Evolutionary conservation across 2,888 invertebrate species (phyloP), one percentile per base, ranked within the genome.

Genomic region (Chalcis sispes): DNA sequence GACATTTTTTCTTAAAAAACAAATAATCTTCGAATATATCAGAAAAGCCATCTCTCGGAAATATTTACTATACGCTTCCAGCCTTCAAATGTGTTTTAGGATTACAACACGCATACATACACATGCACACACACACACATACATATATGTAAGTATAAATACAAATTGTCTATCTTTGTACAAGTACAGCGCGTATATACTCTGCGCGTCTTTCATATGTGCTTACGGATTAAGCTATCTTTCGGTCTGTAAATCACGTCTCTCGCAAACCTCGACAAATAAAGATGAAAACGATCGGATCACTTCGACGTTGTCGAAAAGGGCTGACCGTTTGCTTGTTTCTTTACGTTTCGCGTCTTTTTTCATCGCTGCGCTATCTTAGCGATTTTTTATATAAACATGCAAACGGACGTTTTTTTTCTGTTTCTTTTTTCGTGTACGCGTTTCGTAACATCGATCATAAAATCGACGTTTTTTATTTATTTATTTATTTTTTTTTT

Each of bases 151-250:
- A 20, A 15, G n/a, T n/a, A n/a, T n/a, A n/a, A n/a, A n/a, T n/a
- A n/a, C n/a, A n/a, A n/a, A n/a, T n/a, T n/a, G n/a, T n/a, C n/a
- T n/a, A n/a, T n/a, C n/a, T n/a, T n/a, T n/a, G n/a, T n/a, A n/a
- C n/a, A n/a, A n/a, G 27, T 48, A 32, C 18, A 52, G 66, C 32
- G 36, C 13, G 58, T 15, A 15, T 20, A 42, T 13, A 32, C 18
- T 2, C 72, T 77, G 40, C 67, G 78, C 77, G 77, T 79, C 75
- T 78, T 79, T 79, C 80, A 78, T 79, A 77, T 78, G 75, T 81
- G 80, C 73, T 58, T 71, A 78, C 71, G 82, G 83, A 84, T 85
- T 82, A 82, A 82, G 80, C 78, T 85, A 85, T 84, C 84, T 82
- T 20, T 46, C 76, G 65, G 80, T 77, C 79, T 81, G 81, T 83